Evolutionary conservation across 2,797 vertebrate species (phyloP).

Genomic region (Pseudochaenichthys georgianus): DNA sequence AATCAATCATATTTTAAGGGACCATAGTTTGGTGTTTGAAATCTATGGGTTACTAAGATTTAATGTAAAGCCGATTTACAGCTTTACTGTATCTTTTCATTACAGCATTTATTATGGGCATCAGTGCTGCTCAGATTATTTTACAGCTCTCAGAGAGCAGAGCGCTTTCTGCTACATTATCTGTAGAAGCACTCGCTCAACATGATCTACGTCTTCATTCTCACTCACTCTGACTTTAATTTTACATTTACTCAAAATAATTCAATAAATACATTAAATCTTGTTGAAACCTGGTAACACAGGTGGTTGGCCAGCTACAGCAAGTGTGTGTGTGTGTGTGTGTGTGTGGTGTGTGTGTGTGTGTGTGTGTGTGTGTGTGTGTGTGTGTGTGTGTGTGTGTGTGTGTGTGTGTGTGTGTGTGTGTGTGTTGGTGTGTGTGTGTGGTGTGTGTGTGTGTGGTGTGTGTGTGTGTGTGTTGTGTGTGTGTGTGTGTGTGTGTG

Average conservation of each 20-base stretch:
- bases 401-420: too few relatives aligned
- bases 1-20: background rate
- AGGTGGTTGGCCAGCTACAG: constrained; percentile 14
- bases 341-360: too few relatives aligned
- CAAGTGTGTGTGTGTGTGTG: background rate
- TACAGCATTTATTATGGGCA: background rate
- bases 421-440: too few relatives aligned
- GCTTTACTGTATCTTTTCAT: background rate
- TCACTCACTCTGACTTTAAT: too few relatives aligned
- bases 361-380: too few relatives aligned
- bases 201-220: too few relatives aligned
- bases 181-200: too few relatives aligned
- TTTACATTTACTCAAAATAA: background rate
- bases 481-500: constrained; percentile 8
- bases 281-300: constrained; percentile 4
- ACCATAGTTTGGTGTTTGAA: background rate
- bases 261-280: constrained; percentile 1
- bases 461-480: too few relatives aligned
- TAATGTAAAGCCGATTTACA: background rate
- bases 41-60: background rate
- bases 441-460: too few relatives aligned
- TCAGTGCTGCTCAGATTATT: background rate
- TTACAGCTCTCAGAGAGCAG: background rate
- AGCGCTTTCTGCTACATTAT: background rate
- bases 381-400: too few relatives aligned